Percentiles rank a stretch among this genome's conserved stretches.
Evolutionary conservation across 2,888 invertebrate species (phyloP).

Genomic region (Nomada flava): DNA sequence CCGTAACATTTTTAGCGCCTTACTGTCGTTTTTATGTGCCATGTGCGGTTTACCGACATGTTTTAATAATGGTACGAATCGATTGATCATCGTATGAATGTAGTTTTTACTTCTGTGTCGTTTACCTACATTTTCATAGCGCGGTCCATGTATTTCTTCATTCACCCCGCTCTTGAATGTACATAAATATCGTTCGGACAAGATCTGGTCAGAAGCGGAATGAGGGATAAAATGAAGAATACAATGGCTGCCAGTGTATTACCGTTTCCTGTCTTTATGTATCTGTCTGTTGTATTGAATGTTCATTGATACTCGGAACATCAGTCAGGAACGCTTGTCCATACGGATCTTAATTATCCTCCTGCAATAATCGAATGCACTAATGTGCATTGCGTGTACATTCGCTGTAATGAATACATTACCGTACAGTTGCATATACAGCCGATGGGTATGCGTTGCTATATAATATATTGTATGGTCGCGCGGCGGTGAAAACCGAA

Average conservation of each 20-base stretch:
- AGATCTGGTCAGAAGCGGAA: not conserved
- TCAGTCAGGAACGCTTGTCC: conserved; percentile 59
- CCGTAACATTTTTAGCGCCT: conserved; percentile 64
- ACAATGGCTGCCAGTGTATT: conserved; percentile 55
- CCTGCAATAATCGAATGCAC: conserved; percentile 61
- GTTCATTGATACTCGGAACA: conserved; percentile 57
- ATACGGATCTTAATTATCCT: conserved; percentile 47
- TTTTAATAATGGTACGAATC: conserved; percentile 57
- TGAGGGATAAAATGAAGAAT: conserved; percentile 37
- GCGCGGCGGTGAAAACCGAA: conserved; percentile 53
- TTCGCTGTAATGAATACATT: conserved; percentile 62
- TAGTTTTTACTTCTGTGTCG: conserved; percentile 50
- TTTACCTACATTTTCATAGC: conserved; percentile 68
- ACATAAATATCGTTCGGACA: not conserved
- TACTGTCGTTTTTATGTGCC: conserved; percentile 53
- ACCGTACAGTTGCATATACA: conserved; percentile 52
- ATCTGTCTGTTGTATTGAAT: conserved; percentile 48
- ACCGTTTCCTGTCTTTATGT: conserved; percentile 46
- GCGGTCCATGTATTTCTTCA: conserved; percentile 52
- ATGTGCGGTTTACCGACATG: conserved; percentile 54
- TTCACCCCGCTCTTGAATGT: conserved; percentile 8
- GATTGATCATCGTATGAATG: conserved; percentile 60
- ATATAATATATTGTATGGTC: conserved; percentile 31
- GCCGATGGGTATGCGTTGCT: conserved; percentile 47
- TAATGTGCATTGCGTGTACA: conserved; percentile 66